A percentile compares a stretch with the other conserved stretches of the same genome.
phyloP scores from a whole-genome alignment of 2,888 invertebrate genomes.

The Xiphydria camelus region DNA sequence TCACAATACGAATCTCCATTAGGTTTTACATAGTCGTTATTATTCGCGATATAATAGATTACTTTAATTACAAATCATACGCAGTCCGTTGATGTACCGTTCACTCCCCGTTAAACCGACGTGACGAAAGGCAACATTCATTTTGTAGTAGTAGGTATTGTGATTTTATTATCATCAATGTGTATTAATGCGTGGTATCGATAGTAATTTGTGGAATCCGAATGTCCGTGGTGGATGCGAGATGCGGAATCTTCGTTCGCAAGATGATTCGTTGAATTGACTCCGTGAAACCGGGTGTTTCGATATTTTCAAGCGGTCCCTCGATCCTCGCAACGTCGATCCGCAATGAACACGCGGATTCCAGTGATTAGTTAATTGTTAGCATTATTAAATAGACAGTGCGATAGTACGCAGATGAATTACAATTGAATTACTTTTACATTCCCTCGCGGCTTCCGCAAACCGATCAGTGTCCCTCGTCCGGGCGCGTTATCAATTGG shows the following conservation, averaged over 20 bases:
- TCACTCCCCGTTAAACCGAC: conserved; percentile 38
- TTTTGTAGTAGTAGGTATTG: conserved; percentile 34
- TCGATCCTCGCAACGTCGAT: too few species aligned
- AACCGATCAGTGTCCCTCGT: too few species aligned
- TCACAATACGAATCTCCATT: conserved; percentile 36
- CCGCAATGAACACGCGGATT: too few species aligned
- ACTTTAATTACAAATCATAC: conserved; percentile 27
- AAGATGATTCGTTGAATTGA: too few species aligned
- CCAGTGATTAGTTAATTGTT: too few species aligned
- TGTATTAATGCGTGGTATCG: conserved; percentile 31
- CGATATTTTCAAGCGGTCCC: too few species aligned
- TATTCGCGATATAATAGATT: conserved; percentile 26
- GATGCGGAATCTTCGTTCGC: too few species aligned
- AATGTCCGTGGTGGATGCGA: too few species aligned
- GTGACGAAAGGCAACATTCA: conserved; percentile 52
- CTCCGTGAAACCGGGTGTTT: too few species aligned
- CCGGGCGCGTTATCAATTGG: too few species aligned
- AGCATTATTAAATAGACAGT: neutral
- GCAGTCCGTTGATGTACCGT: conserved; percentile 33
- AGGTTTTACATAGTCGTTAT: conserved; percentile 35
- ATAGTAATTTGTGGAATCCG: conserved; percentile 24
- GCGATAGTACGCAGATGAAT: neutral
- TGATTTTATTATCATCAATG: conserved; percentile 28
- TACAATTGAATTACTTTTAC: neutral
- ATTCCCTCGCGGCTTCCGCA: too few species aligned